Percentiles rank a stretch among this genome's conserved stretches.
Conservation (phyloP, 2,113 vertebrate genomes). For the Lophius piscatorius region DNA sequence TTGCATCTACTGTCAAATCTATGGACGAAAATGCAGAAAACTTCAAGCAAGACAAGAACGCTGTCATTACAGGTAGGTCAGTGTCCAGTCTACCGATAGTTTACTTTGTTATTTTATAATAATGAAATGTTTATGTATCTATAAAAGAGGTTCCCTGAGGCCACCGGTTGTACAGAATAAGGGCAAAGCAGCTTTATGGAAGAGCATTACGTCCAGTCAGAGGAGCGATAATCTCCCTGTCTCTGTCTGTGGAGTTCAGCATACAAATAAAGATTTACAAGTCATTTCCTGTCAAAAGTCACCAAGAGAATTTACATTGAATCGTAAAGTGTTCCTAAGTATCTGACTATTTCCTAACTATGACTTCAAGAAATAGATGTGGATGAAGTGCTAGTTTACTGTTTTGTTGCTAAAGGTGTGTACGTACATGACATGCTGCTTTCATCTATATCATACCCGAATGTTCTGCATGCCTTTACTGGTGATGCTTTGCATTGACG, state of each 20-base stretch:
- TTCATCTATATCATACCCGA: too few species aligned
- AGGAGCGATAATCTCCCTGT: too few species aligned
- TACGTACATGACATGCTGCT: too few species aligned
- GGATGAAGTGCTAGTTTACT: conserved; percentile 48
- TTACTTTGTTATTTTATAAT: conserved; percentile 4
- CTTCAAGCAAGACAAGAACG: conserved; percentile 28
- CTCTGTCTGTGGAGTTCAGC: too few species aligned
- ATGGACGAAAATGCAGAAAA: conserved; percentile 60
- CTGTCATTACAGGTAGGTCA: conserved; percentile 48
- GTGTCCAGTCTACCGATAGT: not conserved
- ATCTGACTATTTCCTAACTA: too few species aligned
- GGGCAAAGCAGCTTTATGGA: conserved; percentile 79
- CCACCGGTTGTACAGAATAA: conserved; percentile 67
- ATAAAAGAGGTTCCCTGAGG: conserved; percentile 48
- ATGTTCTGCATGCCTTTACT: conserved; percentile 15
- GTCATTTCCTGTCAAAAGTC: not conserved
- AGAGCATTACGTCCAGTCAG: conserved; percentile 58
- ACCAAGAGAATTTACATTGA: not conserved
- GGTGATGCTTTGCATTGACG: conserved; percentile 12
- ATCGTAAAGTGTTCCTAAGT: not conserved
- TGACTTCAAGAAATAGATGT: conserved; percentile 11
- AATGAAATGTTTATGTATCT: conserved; percentile 17
- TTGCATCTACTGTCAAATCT: conserved; percentile 53
- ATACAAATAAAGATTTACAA: too few species aligned
- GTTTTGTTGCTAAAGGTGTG: too few species aligned